Base-by-base conservation (phyloP, 2,113 vertebrate species). In the Calypte anna region DNA sequence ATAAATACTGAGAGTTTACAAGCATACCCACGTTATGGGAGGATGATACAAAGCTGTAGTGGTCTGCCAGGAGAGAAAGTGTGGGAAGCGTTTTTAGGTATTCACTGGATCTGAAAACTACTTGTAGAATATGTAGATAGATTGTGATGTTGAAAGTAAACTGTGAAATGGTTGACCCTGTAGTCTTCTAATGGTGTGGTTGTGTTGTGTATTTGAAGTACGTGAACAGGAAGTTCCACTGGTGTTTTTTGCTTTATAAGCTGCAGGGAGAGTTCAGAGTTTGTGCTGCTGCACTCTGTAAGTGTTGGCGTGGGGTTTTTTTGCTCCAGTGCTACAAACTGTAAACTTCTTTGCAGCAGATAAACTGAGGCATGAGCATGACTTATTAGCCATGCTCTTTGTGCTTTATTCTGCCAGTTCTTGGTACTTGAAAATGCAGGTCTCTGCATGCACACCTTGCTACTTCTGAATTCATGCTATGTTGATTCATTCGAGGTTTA, bases 361-460 rank as follows among this genome's bases (percentile, higher is more conserved):
- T 63, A n/a, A 57, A 79, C 16, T 22, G 54, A 89, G 58, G 81
- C 46, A 19, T 16, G 20, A 87, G 44, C 70, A 33, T 48, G 74
- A 69, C 74, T 92, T 93, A 58, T 50, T 72, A 8, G 17, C 73
- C 89, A 73, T 87, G 54, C 66, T 76, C 91, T 93, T 75, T 68
- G 81, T 91, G 78, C 78, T 93, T 53, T 70, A 73, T 75, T 89
- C 81, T 96, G 95, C 86, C 89, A 54, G 95, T 76, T 79, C 23
- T 73, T 62, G 74, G 83, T 94, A 5, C 90, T 92, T 84, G 55
- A 46, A 81, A 59, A 44, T 90, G 70, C 96, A 97, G 86, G 96
- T 95, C 95, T 89, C 77, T 95, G 94, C 96, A 93, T 89, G 96
- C 87, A 83, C 8, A 63, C 68, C 48, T 94, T 76, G 46, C 91